Evolutionary conservation across 1,140 invertebrate genomes (phyloP).

Genomic region (Phocides pigmalion): DNA sequence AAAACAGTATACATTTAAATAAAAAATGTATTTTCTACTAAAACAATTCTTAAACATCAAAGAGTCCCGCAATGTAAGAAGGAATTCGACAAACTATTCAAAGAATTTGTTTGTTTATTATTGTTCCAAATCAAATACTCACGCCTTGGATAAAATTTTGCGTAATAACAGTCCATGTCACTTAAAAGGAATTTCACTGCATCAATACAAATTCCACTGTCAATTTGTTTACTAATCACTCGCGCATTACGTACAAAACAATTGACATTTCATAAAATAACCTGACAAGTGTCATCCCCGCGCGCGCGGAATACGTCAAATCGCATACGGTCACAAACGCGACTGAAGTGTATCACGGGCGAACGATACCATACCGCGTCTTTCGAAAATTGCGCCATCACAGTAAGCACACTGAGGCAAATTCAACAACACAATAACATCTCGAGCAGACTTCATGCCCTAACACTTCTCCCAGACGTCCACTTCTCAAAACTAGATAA

Average conservation of each 20-base stretch:
- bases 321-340: conserved; percentile 81
- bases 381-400: conserved; percentile 84
- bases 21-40: background rate
- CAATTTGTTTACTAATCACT: conserved; percentile 80
- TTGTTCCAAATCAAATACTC: conserved; percentile 73
- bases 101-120: conserved; percentile 77
- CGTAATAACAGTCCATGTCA: conserved; percentile 84
- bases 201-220: conserved; percentile 73
- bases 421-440: conserved; percentile 83
- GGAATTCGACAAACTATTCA: conserved; percentile 58
- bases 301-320: conserved; percentile 82
- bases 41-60: conserved; percentile 7
- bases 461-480: conserved; percentile 67
- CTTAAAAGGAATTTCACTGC: conserved; percentile 72
- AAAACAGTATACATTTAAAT: too few species aligned
- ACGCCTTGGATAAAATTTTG: conserved; percentile 83
- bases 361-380: conserved; percentile 82
- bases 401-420: conserved; percentile 80
- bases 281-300: conserved; percentile 80
- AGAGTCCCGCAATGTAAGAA: background rate
- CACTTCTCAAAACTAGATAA: conserved; percentile 80
- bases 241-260: conserved; percentile 74
- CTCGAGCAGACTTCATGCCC: conserved; percentile 79
- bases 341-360: conserved; percentile 82
- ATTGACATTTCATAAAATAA: conserved; percentile 82